phyloP scores from a whole-genome alignment of 2,113 vertebrate species.

The Leptobrachium leishanense region DNA sequence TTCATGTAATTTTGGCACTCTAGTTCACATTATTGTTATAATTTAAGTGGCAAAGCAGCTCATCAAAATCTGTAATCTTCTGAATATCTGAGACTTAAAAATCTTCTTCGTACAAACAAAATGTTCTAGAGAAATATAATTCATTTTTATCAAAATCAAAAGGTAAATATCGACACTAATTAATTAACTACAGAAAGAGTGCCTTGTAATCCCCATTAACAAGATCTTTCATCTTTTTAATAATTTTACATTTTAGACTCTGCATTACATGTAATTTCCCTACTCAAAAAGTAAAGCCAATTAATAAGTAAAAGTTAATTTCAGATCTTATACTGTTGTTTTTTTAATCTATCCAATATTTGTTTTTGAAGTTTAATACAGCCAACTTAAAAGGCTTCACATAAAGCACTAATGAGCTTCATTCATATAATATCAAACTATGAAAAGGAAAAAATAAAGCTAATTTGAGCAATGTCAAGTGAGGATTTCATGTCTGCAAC shows the following conservation, averaged over 20 bases:
- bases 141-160: conserved; percentile 41
- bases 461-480: conserved; percentile 45
- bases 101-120: neutral
- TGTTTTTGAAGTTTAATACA: conserved; percentile 49
- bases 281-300: conserved; percentile 35
- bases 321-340: conserved; percentile 51
- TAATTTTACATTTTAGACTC: conserved; percentile 48
- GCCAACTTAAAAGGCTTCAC: conserved; percentile 49
- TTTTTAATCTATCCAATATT: conserved; percentile 50
- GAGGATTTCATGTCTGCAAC: conserved; percentile 26
- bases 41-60: no score
- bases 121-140: conserved; percentile 18
- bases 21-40: no score
- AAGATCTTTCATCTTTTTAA: conserved; percentile 36
- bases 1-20: no score
- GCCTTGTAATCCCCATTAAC: conserved; percentile 46
- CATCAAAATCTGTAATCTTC: no score
- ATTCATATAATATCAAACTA: conserved; percentile 48
- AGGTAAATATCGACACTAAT: conserved; percentile 48
- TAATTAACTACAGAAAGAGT: conserved; percentile 47
- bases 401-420: conserved; percentile 50
- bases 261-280: conserved; percentile 38
- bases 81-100: neutral
- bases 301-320: conserved; percentile 50
- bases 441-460: conserved; percentile 32